phyloP scores from a whole-genome alignment of 2,113 vertebrate species.

The Pontoporia blainvillei region DNA sequence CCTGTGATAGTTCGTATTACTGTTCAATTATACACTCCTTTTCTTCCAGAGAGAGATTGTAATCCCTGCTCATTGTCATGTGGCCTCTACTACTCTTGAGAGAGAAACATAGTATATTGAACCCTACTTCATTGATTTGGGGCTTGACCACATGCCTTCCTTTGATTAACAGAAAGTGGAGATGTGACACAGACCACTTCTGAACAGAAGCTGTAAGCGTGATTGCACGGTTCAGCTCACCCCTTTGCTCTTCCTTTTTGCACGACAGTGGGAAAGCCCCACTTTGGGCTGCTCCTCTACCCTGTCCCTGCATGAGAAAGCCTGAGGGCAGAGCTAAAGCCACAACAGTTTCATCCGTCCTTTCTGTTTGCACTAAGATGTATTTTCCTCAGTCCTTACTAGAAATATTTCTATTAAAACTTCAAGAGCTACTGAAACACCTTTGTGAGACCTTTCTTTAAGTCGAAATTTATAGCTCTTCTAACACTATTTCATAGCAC shows the following conservation, averaged over 20 bases:
- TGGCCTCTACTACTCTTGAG: not conserved
- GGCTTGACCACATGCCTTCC: not conserved
- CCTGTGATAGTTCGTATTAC: not conserved
- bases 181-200: not conserved
- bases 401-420: not conserved
- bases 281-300: not conserved
- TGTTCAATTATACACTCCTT: not conserved
- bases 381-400: not conserved
- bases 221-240: not conserved
- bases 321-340: not conserved
- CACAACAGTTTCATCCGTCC: not conserved
- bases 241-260: not conserved
- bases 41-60: not conserved
- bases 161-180: not conserved
- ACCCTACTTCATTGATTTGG: not conserved
- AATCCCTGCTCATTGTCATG: not conserved
- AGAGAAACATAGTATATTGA: not conserved
- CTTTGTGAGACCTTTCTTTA: not conserved
- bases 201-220: not conserved
- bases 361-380: not conserved
- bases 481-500: not conserved
- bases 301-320: not conserved
- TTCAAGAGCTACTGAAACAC: not conserved
- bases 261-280: not conserved
- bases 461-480: not conserved